Evolutionary conservation across 1,140 invertebrate genomes (phyloP), one percentile per base, ranked within the genome.

Genomic region (Pectinophora gossypiella): DNA sequence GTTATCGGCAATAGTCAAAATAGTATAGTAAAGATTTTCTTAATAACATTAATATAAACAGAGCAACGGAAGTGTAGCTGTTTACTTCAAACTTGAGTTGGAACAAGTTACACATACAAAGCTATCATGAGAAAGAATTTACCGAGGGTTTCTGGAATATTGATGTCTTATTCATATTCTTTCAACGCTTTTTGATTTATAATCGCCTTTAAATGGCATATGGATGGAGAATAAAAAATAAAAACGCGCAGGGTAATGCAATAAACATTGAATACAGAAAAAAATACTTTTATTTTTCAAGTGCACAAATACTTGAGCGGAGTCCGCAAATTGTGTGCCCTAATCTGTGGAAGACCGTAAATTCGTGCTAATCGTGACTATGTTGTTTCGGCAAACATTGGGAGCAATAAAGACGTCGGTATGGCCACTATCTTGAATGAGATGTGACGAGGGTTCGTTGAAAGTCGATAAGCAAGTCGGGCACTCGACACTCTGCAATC

Each of bases 331-430:
- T 32, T n/a, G 27, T 9, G 27, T 1, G 27, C 27, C 7, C 1
- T 32, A 9, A 3, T 12, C 27, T 32, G 27, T 32, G 9, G 27
- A 12, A n/a, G 22, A 10, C 27, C n/a, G 27, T 32, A 32, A 32
- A 32, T 32, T 32, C 27, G 27, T 32, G 27, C n/a, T 32, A 32
- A 32, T 32, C 27, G 27, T 32, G 27, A 12, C 27, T 9, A 32
- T 32, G 27, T 32, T 32, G 27, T 32, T 32, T 32, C 9, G 27
- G 27, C 38, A 56, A 63, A 60, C 42, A 51, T 16, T 49, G 44
- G 43, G 19, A 43, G 59, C 60, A 72, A 65, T 76, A 76, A 72
- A 76, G 64, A 76, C 65, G 68, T 64, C 70, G 70, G 70, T 61
- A 68, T 64, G 62, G 62, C 65, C 42, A n/a, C 7, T 32, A 32